phyloP scores from a whole-genome alignment of 2,888 invertebrate genomes.

The Eupithecia dodoneata region DNA sequence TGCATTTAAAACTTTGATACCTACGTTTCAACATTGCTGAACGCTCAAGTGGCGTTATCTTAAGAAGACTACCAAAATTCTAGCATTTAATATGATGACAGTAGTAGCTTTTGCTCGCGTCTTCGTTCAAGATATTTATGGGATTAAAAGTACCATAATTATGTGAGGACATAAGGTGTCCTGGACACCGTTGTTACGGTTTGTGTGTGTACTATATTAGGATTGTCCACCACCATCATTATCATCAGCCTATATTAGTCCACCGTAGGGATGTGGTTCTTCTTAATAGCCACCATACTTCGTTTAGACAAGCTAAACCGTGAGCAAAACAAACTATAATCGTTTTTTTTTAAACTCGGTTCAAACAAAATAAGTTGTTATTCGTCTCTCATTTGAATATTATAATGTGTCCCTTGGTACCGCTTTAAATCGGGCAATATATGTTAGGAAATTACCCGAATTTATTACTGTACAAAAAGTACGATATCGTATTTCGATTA shows the following conservation, averaged over 20 bases:
- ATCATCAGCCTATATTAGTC: too few relatives aligned
- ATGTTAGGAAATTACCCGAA: neutral
- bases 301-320: neutral
- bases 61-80: neutral
- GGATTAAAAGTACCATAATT: too few relatives aligned
- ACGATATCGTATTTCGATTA: conserved; percentile 4
- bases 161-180: too few relatives aligned
- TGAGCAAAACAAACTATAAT: neutral
- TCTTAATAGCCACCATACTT: too few relatives aligned
- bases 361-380: neutral
- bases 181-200: too few relatives aligned
- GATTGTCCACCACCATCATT: too few relatives aligned
- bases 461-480: neutral
- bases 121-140: neutral
- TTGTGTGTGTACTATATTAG: too few relatives aligned
- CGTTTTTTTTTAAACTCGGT: neutral
- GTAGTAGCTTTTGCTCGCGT: neutral
- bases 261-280: too few relatives aligned
- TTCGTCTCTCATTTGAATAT: neutral
- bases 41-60: neutral
- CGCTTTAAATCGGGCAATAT: neutral
- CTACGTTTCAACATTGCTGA: neutral
- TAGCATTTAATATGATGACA: neutral
- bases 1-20: conserved; percentile 43
- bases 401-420: neutral